phyloP scores from a whole-genome alignment of 2,113 vertebrate genomes.

The Atlantisia rogersi region DNA sequence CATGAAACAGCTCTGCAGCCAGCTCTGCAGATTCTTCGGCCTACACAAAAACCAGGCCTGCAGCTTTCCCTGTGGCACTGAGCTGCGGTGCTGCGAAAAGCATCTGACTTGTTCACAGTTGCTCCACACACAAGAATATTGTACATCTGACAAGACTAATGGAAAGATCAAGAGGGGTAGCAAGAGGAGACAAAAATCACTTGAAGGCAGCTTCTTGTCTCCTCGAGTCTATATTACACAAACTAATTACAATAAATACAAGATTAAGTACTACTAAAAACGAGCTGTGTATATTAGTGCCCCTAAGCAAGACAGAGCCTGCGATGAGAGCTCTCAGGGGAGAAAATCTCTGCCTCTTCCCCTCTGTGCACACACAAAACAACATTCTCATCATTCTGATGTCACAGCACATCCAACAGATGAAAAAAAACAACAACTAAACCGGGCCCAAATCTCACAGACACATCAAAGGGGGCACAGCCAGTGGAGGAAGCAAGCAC shows the following conservation, averaged over 20 bases:
- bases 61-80: neutral
- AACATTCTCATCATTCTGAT: neutral
- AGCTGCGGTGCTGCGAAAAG: neutral
- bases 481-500: constrained; percentile 65
- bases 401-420: neutral
- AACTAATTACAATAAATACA: neutral
- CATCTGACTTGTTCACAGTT: neutral
- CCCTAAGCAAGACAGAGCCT: neutral
- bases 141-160: neutral
- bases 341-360: neutral
- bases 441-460: neutral
- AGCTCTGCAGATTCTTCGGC: neutral
- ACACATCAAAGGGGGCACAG: constrained; percentile 49
- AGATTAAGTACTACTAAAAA: neutral
- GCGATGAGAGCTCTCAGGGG: neutral
- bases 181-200: neutral
- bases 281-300: neutral
- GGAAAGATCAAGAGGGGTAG: neutral
- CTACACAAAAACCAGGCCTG: neutral
- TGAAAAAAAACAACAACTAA: neutral
- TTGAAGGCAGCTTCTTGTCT: neutral
- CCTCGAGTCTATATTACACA: neutral
- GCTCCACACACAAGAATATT: neutral
- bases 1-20: neutral
- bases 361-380: neutral